Base-by-base conservation (phyloP, 2,113 vertebrate species). In the Nestor notabilis region DNA sequence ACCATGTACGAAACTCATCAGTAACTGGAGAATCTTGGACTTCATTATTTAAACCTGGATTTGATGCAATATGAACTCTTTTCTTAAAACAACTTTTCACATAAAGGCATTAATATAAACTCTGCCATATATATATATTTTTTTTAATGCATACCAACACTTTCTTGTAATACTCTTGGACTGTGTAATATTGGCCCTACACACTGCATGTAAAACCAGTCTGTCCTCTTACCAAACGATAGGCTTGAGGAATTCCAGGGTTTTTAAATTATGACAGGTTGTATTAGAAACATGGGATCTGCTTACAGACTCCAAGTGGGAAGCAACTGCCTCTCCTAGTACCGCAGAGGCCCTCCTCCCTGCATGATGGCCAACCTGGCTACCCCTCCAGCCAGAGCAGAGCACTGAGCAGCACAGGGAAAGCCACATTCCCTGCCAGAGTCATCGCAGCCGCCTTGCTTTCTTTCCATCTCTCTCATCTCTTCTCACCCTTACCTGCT, bases 1-100 rank as follows among this genome's bases (percentile, higher is more conserved):
- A 90, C 86, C 89, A 94, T 96, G 83, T 94, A 96, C 23, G 11
- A 95, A 96, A 95, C 68, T 95, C 93, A 96, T 93, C 83, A 96
- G 95, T 96, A 96, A 96, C 86, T 89, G 50, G 76, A 97, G 95
- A 96, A 81, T 93, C 83, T 95, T 97, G 90, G 95, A 93, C 83
- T 88, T 86, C 60, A 16, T 81, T 93, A 93, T 90, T 93, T 89
- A 92, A 96, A 90, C 50, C 88, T 96, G 96, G 90, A 78, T 53
- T 86, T 80, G 55, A 83, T 95, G 85, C 88, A 93, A 52, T 60
- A 81, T 41, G 83, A 90, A 88, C 7, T 47, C 55, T 75, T 83
- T 79, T 79, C 50, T 12, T 52, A 85, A 90, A 93, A 80, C 31
- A 85, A 58, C 64, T 93, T 95, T 77, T 96, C 85, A 95, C 64